These are phyloP conservation scores for Oscheius sp. DNA, from an alignment of 2,888 invertebrate species.

Conservation along the genomic window DNA sequence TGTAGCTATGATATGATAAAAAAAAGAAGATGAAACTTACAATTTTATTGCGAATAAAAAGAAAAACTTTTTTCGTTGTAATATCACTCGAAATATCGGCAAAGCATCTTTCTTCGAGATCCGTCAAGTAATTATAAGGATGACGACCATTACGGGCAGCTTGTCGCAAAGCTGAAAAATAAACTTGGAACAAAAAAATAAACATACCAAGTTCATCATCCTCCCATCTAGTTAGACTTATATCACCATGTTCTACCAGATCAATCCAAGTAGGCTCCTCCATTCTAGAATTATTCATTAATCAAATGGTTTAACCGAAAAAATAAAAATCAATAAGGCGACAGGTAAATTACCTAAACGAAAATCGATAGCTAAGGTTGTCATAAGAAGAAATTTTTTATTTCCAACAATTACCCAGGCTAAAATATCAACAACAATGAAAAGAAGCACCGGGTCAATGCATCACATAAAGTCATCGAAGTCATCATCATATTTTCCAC, in stretches of 20 bases:
- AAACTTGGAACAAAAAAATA: neutral
- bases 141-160: conserved; percentile 58
- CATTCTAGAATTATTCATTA: no score
- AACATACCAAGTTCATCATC: conserved; percentile 58
- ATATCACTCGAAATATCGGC: conserved; percentile 48
- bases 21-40: conserved; percentile 40
- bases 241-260: conserved; percentile 28
- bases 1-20: conserved; percentile 45
- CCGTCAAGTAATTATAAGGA: conserved; percentile 57
- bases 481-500: conserved; percentile 39
- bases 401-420: no score
- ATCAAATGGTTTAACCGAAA: no score
- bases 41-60: conserved; percentile 58
- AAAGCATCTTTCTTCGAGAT: conserved; percentile 58
- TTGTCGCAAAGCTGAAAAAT: conserved; percentile 49
- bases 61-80: conserved; percentile 36
- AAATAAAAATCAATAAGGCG: no score
- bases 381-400: no score
- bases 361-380: no score
- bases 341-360: no score
- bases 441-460: no score
- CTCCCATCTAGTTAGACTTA: conserved; percentile 50
- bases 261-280: no score
- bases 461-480: conserved; percentile 40
- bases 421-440: no score